phyloP scores from a whole-genome alignment of 2,797 vertebrate species.

The Danio choprae region DNA sequence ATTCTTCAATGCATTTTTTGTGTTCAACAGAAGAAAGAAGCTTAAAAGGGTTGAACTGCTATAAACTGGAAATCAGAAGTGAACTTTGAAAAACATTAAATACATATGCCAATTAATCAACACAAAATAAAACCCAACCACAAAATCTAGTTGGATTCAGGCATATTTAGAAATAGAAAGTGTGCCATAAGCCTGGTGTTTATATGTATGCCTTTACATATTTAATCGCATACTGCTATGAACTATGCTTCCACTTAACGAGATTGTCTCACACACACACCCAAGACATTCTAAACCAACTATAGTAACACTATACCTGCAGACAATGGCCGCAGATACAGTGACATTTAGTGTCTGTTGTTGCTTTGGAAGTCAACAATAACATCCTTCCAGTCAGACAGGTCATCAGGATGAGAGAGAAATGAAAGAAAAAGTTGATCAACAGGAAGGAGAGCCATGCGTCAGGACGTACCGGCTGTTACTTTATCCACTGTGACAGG shows the following conservation, averaged over 20 bases:
- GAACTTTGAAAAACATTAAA: neutral
- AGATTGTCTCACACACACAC: constrained; percentile 2
- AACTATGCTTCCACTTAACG: constrained; percentile 4
- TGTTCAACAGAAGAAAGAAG: too few species aligned
- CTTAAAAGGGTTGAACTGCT: neutral
- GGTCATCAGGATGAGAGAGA: constrained; percentile 1
- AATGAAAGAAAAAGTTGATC: neutral
- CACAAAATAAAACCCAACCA: neutral
- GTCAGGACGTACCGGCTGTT: constrained; percentile 14
- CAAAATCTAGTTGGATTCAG: neutral
- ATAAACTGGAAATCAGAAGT: neutral
- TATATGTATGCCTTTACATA: neutral
- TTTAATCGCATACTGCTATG: neutral
- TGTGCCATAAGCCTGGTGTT: neutral
- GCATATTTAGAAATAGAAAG: neutral
- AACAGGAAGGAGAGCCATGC: constrained; percentile 6
- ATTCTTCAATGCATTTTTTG: too few species aligned
- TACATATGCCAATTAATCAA: neutral
- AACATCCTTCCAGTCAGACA: constrained; percentile 14
- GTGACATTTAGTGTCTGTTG: constrained; percentile 18
- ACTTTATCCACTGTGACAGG: constrained; percentile 47
- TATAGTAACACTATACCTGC: constrained; percentile 34
- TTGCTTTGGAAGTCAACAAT: constrained; percentile 19
- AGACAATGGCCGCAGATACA: constrained; percentile 9
- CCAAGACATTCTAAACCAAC: constrained; percentile 17